Percentiles rank a stretch among this genome's conserved stretches.
Conservation (phyloP, 2,797 vertebrate species). For the Chromis chromis region DNA sequence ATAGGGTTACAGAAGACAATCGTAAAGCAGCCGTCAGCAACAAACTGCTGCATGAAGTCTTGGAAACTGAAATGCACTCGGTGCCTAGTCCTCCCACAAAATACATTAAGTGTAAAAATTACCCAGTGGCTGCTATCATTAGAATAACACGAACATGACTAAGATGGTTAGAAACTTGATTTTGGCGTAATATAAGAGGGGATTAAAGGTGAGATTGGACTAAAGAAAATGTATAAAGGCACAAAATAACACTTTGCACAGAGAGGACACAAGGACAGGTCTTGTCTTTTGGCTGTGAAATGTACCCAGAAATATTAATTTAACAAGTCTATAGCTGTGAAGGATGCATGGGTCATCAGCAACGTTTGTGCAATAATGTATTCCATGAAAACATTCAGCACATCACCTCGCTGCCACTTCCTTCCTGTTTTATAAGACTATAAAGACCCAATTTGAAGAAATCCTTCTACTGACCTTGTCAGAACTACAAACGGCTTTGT, state of each 20-base stretch:
- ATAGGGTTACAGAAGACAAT: slow-evolving; percentile 25
- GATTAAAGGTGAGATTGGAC: too few relatives aligned
- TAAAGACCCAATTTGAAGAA: slow-evolving; percentile 2
- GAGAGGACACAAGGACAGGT: neutral
- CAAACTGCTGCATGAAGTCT: neutral
- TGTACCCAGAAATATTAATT: slow-evolving; percentile 14
- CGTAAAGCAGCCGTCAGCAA: slow-evolving; percentile 18
- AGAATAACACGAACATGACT: neutral
- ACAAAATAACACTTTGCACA: too few relatives aligned
- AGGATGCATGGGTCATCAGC: slow-evolving; percentile 17
- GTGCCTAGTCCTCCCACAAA: neutral
- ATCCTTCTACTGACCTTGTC: slow-evolving; percentile 23
- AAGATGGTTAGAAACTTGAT: neutral
- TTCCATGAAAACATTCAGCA: neutral
- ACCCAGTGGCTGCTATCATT: neutral
- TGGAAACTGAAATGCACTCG: neutral
- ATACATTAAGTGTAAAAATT: neutral
- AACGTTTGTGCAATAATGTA: slow-evolving; percentile 1
- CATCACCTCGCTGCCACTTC: neutral
- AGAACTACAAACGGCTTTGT: neutral
- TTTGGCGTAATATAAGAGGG: neutral
- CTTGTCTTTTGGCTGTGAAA: neutral
- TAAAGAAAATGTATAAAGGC: too few relatives aligned
- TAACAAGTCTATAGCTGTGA: slow-evolving; percentile 14
- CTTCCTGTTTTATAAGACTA: neutral